Conservation (phyloP, 2,797 vertebrate genomes). For the Chiloscyllium punctatum region DNA sequence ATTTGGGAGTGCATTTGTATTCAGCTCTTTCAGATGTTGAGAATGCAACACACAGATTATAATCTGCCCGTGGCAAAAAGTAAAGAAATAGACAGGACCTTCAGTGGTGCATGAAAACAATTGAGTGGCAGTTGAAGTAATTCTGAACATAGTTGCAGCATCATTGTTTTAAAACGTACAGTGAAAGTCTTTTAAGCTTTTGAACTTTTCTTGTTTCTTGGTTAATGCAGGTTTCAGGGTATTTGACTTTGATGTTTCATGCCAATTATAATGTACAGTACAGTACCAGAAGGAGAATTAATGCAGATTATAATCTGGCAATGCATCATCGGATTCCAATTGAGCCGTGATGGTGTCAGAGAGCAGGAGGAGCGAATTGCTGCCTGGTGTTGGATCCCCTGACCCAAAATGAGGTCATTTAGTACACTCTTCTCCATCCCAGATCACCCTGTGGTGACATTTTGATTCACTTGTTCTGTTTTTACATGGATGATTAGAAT, state of each 20-base stretch:
- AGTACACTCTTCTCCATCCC: background rate
- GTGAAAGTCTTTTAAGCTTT: background rate
- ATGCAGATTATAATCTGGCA: constrained; percentile 20
- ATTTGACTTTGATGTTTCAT: background rate
- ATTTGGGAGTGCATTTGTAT: background rate
- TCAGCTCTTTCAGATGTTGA: background rate
- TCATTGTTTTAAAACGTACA: too few relatives aligned
- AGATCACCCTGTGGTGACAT: background rate
- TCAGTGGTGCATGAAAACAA: background rate
- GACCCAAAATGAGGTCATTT: constrained; percentile 6
- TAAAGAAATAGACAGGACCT: background rate
- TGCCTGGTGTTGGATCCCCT: background rate
- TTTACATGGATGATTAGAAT: constrained; percentile 17
- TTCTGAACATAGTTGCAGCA: background rate
- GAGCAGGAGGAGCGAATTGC: background rate
- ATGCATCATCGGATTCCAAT: background rate
- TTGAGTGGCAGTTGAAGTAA: background rate
- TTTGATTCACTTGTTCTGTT: constrained; percentile 14
- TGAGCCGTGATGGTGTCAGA: background rate
- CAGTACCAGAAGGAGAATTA: constrained; percentile 1
- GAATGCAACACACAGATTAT: background rate
- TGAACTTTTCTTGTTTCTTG: background rate
- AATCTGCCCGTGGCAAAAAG: background rate
- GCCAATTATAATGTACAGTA: constrained; percentile 3
- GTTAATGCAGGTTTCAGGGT: background rate